A percentile compares a stretch with the other conserved stretches of the same genome.
phyloP scores from a whole-genome alignment of 2,113 vertebrate species.

The Tragulus kanchil region DNA sequence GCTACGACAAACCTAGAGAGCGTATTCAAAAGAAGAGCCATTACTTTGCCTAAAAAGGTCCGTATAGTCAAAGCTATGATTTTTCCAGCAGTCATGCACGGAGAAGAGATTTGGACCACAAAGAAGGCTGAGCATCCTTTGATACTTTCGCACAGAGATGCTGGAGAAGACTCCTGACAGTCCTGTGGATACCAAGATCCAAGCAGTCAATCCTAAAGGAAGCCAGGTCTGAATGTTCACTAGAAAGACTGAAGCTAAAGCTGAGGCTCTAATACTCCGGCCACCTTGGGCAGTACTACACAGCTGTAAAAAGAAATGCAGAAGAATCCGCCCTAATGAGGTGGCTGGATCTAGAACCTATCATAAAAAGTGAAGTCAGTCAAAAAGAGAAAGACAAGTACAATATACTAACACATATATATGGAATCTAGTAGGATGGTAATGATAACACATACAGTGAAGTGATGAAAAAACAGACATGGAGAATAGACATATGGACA shows the following conservation, averaged over 20 bases:
- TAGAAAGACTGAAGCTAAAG: background rate
- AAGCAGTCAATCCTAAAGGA: background rate
- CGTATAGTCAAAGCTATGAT: background rate
- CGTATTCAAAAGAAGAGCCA: background rate
- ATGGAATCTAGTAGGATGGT: no score
- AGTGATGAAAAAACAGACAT: no score
- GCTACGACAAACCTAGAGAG: background rate
- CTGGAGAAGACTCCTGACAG: background rate
- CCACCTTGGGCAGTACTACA: no score
- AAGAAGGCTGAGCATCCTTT: background rate
- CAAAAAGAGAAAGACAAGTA: no score
- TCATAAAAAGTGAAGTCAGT: no score
- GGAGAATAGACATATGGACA: no score
- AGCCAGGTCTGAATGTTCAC: accelerated
- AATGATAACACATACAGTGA: no score
- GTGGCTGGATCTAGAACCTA: no score
- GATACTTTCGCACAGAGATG: background rate
- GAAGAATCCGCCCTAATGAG: no score
- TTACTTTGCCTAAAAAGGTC: background rate
- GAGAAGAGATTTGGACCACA: background rate
- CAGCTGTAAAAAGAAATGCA: no score
- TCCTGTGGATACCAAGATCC: background rate
- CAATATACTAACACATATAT: no score
- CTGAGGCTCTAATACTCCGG: background rate
- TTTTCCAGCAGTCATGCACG: background rate